Evolutionary conservation across 2,888 invertebrate species (phyloP).

Genomic region (Sepiola atlantica): DNA sequence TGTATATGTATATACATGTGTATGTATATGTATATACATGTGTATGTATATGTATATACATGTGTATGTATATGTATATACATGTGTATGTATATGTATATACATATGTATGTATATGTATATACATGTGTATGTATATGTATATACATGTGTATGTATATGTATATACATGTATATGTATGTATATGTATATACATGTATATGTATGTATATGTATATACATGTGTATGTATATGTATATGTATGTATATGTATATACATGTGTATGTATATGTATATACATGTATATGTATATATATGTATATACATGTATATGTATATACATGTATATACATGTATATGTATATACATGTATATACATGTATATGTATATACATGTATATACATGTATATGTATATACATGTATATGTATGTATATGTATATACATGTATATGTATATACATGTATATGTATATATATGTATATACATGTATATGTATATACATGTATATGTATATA

Average conservation of each 20-base stretch:
- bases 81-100: not conserved
- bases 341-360: not conserved
- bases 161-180: not conserved
- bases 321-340: not conserved
- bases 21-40: no score
- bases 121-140: no score
- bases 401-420: not conserved
- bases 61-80: not conserved
- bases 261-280: not conserved
- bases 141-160: no score
- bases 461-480: no score
- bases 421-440: not conserved
- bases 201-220: not conserved
- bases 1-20: no score
- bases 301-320: not conserved
- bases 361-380: not conserved
- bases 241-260: not conserved
- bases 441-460: not conserved
- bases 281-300: no score
- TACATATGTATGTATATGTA: no score
- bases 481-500: no score
- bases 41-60: not conserved
- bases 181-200: not conserved
- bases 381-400: not conserved
- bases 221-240: not conserved